A percentile compares a stretch with the other conserved stretches of the same genome.
These are phyloP conservation scores for Sthenelais limicola DNA, from an alignment of 2,888 invertebrate species.

Conservation along the genomic window DNA sequence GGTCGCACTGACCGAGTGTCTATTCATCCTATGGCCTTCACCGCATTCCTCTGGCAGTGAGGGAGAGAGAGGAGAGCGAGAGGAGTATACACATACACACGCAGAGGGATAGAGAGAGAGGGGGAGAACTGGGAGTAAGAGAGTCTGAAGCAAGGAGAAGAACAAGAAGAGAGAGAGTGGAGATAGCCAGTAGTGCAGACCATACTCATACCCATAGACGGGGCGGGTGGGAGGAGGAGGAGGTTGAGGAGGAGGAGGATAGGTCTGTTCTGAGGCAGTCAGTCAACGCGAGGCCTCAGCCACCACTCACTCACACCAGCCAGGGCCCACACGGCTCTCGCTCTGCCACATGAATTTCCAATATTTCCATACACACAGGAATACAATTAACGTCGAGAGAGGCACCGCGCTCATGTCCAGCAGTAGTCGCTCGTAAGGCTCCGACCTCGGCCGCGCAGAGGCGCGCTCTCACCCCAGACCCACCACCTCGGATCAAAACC, in stretches of 20 bases:
- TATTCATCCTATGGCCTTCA: too few relatives aligned
- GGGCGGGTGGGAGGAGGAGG: constrained; percentile 6
- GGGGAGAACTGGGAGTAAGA: too few relatives aligned
- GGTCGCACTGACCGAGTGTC: too few relatives aligned
- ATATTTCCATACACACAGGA: constrained; percentile 39
- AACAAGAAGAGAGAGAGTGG: too few relatives aligned
- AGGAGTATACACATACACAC: too few relatives aligned
- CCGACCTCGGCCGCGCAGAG: not conserved
- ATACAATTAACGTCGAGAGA: constrained; percentile 37
- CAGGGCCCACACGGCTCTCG: not conserved
- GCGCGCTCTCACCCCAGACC: not conserved
- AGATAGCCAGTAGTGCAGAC: not conserved
- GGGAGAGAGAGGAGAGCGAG: too few relatives aligned
- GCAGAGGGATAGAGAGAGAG: too few relatives aligned
- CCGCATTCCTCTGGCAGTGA: too few relatives aligned
- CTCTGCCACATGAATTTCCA: constrained; percentile 30
- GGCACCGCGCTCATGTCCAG: constrained; percentile 29
- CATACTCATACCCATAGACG: too few relatives aligned
- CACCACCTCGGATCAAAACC: constrained; percentile 42
- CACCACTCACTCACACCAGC: not conserved
- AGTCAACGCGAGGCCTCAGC: not conserved
- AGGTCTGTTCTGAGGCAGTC: too few relatives aligned
- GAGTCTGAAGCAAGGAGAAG: too few relatives aligned
- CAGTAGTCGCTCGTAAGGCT: not conserved
- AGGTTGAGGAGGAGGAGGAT: not conserved